These are phyloP conservation scores for Myiopsitta monachus DNA, from an alignment of 2,113 vertebrate species.

Conservation along the genomic window DNA sequence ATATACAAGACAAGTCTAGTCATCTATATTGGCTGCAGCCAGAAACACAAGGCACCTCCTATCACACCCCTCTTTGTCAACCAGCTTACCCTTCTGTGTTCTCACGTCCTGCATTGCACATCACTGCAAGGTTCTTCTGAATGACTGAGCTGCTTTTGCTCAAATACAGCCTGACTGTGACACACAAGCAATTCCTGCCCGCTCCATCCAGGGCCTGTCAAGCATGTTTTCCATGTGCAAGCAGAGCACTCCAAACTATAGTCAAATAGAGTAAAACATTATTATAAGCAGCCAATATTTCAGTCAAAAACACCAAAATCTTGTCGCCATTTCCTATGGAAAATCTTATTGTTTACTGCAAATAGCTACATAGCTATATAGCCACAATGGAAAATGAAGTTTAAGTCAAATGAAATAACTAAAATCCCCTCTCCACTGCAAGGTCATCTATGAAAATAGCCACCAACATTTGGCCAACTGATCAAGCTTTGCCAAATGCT, in stretches of 20 bases:
- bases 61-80: background rate
- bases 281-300: background rate
- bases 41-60: background rate
- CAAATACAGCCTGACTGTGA: background rate
- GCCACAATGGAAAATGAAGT: background rate
- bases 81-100: background rate
- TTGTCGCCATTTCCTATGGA: background rate
- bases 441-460: background rate
- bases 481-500: slow-evolving; percentile 22
- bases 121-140: background rate
- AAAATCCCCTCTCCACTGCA: background rate
- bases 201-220: background rate
- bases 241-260: background rate
- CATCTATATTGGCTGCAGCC: background rate
- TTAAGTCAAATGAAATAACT: background rate
- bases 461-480: slow-evolving; percentile 18
- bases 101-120: fast-evolving
- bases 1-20: background rate
- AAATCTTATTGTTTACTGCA: background rate
- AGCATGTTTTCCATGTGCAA: background rate
- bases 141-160: background rate
- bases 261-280: background rate
- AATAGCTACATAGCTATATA: background rate
- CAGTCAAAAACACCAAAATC: background rate
- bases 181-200: background rate